A percentile compares a stretch with the other conserved stretches of the same genome.
Conservation (phyloP, 2,113 vertebrate species). For the Falcunculus frontatus region DNA sequence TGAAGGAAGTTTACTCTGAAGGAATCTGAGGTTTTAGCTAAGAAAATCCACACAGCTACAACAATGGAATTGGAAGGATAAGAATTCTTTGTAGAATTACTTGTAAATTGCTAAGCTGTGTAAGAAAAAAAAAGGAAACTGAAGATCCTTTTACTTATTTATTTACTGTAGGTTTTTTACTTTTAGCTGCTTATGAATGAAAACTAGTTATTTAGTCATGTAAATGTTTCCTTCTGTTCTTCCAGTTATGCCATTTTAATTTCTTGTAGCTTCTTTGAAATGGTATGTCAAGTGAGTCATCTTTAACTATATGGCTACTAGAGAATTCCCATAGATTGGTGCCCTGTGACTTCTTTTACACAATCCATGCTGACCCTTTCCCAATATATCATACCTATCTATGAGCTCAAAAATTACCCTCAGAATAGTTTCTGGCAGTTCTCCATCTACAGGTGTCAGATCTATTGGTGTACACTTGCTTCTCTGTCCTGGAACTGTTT, state of each 20-base stretch:
- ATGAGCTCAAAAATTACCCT: neutral
- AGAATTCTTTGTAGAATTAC: neutral
- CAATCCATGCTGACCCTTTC: neutral
- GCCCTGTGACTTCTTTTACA: neutral
- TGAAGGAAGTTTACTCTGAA: neutral
- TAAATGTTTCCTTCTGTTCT: neutral
- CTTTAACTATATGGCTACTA: neutral
- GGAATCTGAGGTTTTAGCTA: neutral
- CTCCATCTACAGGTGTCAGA: neutral
- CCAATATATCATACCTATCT: neutral
- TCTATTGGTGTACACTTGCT: neutral
- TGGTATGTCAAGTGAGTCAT: neutral
- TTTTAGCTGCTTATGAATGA: neutral
- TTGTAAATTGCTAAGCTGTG: neutral
- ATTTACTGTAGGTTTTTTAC: neutral
- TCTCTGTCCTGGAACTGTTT: neutral
- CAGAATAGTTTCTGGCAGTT: neutral
- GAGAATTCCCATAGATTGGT: neutral
- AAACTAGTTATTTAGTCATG: neutral
- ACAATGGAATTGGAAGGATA: neutral
- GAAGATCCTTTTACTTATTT: neutral
- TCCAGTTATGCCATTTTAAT: neutral
- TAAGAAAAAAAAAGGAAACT: neutral
- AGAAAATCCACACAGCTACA: neutral
- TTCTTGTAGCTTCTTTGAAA: neutral